Base-by-base conservation (phyloP, 2,888 invertebrate genomes). In the Encarsia formosa region DNA sequence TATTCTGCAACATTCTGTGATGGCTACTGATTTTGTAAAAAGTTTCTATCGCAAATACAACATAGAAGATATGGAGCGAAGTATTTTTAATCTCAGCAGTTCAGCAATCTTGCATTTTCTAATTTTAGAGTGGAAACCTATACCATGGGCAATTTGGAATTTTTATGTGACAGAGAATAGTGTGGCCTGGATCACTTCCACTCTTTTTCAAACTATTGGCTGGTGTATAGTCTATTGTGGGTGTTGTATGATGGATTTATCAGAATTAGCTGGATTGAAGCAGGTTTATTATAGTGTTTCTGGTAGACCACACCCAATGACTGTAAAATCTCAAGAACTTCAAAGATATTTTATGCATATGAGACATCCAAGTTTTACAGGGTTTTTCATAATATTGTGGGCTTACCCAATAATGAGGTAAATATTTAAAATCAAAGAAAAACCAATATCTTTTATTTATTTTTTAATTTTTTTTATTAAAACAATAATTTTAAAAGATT, bases 361-460 rank as follows among this genome's bases (percentile, higher is more conserved):
- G 66, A 77, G 83, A 37, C 84, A 84, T 74, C 83, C 84, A 1
- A 83, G 83, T 52, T 83, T 83, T 59, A 70, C 75, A 34, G 81
- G 80, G 5, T 77, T 84, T 49, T 65, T 77, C 1, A 60, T 78
- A 2, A 77, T 84, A 52, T 72, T 84, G 31, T 83, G 83, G 80
- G 67, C 76, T 40, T 75, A 76, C 54, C 83, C 84, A 45, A 66
- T 78, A 1, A 83, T 84, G 84, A 82, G 78, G 74, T 76, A 69
- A 69, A 63, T 26, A 26, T 26, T 26, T 26, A 6, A 1, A 34
- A 34, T 15, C 34, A 34, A 34, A 34, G n/a, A n/a, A n/a, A n/a
- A n/a, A n/a, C n/a, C n/a, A n/a, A n/a, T n/a, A 58, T 13, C 22
- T 54, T 11, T 38, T 9, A 16, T 41, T 38, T 34, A 44, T 38